Evolutionary conservation across 2,797 vertebrate genomes (phyloP).

Genomic region (Pantherophis alleghaniensis): DNA sequence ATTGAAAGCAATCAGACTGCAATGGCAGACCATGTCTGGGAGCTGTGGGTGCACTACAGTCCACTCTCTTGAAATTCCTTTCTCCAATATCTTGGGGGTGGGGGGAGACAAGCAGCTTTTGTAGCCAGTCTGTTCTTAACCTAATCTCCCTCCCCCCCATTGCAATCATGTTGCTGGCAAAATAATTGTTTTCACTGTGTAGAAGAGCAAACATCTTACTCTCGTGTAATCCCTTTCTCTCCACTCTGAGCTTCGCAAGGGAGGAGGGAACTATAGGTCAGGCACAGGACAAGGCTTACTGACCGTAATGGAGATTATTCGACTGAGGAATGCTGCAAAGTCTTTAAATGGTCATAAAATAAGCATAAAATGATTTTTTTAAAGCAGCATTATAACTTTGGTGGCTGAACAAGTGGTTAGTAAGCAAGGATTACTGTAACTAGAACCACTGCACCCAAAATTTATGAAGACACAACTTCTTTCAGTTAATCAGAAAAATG

Average conservation of each 20-base stretch:
- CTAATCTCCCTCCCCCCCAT: background rate
- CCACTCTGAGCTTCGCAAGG: background rate
- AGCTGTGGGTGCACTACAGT: background rate
- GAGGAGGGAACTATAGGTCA: background rate
- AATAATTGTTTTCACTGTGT: background rate
- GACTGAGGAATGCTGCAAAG: background rate
- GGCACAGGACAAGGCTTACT: background rate
- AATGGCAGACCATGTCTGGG: background rate
- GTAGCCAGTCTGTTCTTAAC: background rate
- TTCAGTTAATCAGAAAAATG: background rate
- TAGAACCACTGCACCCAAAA: background rate
- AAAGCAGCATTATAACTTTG: background rate
- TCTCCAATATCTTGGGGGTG: background rate
- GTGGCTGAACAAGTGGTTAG: background rate
- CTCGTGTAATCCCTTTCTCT: background rate
- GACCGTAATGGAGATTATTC: background rate
- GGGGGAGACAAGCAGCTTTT: background rate
- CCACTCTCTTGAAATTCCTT: background rate
- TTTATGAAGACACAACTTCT: background rate
- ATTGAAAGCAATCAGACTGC: background rate
- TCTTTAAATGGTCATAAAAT: background rate
- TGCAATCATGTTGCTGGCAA: background rate
- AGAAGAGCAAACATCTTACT: background rate
- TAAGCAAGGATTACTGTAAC: background rate
- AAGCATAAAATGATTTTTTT: background rate